Base-by-base conservation (phyloP, 2,113 vertebrate genomes). In the Halichoeres trimaculatus region DNA sequence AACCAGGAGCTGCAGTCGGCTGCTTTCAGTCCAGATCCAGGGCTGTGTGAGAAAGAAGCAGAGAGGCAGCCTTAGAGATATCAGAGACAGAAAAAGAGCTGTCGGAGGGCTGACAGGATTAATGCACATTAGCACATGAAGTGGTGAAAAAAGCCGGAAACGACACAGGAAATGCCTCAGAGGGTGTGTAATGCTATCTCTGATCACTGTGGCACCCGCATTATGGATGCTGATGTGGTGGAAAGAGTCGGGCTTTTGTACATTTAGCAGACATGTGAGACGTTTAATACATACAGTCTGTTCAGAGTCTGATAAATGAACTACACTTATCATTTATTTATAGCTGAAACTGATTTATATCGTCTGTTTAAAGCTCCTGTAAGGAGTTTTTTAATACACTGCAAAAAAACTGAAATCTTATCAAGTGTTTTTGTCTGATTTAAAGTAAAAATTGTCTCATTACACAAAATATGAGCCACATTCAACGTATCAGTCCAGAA, bases 141-240 rank as follows among this genome's bases (percentile, higher is more conserved):
- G 78, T 87, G 54, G 64, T 35, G 64, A 79, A 82, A 48, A 82
- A 78, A 87, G 88, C 85, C 89, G 90, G 76, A 91, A 90, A 90
- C 35, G 8, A 71, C 71, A 70, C 79, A 92, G 92, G 93, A 93
- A 94, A 94, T 93, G 87, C 93, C 90, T 73, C 12, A 79, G 89
- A 87, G 88, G 87, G 83, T 70, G 90, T 88, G 93, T 93, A 91
- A 94, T 90, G 88, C 79, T 89, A 91, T 90, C 86, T 81, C 85
- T 87, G 89, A 85, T 88, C 76, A 26, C 64, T 88, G 80, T 83
- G 78, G 75, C 66, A 70, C 59, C 59, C 45, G 12, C 82, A 65
- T 64, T 81, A 62, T 85, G 60, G 74, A 74, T 85, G 80, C 83
- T 83, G 78, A 89, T 88, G 68, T 59, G 63, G 78, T 81, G 74